Conservation (phyloP, 2,113 vertebrate genomes). For the Leptobrachium ailaonicum region DNA sequence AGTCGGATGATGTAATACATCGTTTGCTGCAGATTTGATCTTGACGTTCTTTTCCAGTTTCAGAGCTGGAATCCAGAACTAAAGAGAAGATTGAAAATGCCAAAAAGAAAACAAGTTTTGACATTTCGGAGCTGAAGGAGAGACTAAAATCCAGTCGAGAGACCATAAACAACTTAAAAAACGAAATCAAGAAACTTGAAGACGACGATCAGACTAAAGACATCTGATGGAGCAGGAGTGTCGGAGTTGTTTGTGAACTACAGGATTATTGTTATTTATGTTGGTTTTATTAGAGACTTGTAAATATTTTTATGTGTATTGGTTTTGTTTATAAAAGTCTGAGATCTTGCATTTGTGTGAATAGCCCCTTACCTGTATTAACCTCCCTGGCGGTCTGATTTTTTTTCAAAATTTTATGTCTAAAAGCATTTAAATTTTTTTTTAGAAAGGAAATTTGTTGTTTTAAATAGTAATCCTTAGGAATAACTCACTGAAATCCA, state of each 20-base stretch:
- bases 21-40: too few species aligned
- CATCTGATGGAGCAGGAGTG: conserved; percentile 68
- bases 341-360: neutral
- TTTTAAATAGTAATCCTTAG: too few species aligned
- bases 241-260: too few species aligned
- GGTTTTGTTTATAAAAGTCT: neutral
- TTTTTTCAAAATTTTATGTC: too few species aligned
- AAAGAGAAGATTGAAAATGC: conserved; percentile 92
- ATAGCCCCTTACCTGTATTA: too few species aligned
- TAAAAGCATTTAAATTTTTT: too few species aligned
- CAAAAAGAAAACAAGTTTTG: conserved; percentile 95
- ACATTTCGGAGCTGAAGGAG: conserved; percentile 96
- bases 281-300: neutral
- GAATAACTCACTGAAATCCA: too few species aligned
- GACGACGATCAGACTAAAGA: conserved; percentile 96
- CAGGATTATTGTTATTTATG: too few species aligned
- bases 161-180: conserved; percentile 95
- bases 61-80: conserved; percentile 90
- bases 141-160: conserved; percentile 96
- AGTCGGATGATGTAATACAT: too few species aligned
- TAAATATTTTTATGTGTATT: conserved; percentile 24
- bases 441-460: too few species aligned
- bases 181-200: conserved; percentile 93
- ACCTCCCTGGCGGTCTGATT: too few species aligned
- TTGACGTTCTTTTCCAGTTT: conserved; percentile 66